Evolutionary conservation across 2,888 invertebrate species (phyloP), one percentile per base, ranked within the genome.

Genomic region (Pterobdella sp.): DNA sequence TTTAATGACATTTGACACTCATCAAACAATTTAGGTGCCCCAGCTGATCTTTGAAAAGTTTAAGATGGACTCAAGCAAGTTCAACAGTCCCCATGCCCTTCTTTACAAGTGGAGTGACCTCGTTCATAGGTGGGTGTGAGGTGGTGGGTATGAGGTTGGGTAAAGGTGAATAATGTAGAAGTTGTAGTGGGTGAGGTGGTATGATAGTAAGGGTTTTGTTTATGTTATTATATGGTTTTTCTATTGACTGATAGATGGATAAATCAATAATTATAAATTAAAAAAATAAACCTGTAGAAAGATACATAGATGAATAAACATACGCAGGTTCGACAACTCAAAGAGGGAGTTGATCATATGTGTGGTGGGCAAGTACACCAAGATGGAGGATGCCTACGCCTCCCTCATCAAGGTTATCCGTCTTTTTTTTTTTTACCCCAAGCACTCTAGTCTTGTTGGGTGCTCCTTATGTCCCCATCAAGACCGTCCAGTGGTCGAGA

Each of bases 351-450:
- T 95, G 0, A 90, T 88, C 76, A 95, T 97, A 74, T 91, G 91
- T 1, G 85, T 97, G 1, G 97, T 97, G 1, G 97, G 97, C 4
- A 97, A 98, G 85, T 99, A 98, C 81, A 96, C 96, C 0, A 90
- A 91, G 81, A 85, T 96, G 22, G 91, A 93, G 81, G 98, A 99
- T 85, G 90, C 97, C 0, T 98, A 99, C 81, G 92, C 95, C 0
- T 98, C 97, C 0, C 92, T 98, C 0, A 90, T 90, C 0, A 97
- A 98, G 10, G 7, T 7, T 7, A 14, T 7, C 49, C 49, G 7
- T 42, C 7, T 42, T 22, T 7, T 42, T 7, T 42, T 7, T 7
- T 42, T 7, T 42, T 7, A 22, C 22, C 22, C 10, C 10, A 7
- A 14, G 49, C 10, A 22, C 49, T 7, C 22, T 42, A 7, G 22